Evolutionary conservation across 2,113 vertebrate genomes (phyloP), one percentile per base, ranked within the genome.

Genomic region (Ailurus styani): DNA sequence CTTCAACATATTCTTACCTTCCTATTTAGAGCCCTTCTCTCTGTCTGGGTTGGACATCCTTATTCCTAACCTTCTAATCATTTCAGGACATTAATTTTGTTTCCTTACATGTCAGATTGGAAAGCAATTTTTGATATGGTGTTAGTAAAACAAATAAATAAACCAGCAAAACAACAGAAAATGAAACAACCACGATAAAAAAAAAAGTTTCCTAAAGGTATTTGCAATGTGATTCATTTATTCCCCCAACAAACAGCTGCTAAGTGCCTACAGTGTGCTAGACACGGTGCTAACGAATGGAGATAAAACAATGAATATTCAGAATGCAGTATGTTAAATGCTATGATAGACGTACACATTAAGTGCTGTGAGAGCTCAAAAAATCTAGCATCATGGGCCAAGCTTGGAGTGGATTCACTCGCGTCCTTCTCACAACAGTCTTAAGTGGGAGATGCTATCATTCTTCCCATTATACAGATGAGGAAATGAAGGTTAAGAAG

Each of bases 61-160:
- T 75, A 11, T 40, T 70, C 45, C 3, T 9, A 75, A 37, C 37
- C 50, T 60, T 34, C 62, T 79, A 29, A 84, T 29, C n/a, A 40
- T 78, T 90, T 70, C 42, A 70, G 40, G 42, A 13, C 88, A 75
- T n/a, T 91, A 62, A 87, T 52, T 73, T 87, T 78, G 68, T 62
- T 85, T 78, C 50, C 7, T 84, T 55, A 42, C 18, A 31, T 75
- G n/a, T 79, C 52, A 15, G 37, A 17, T 29, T 86, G 77, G 81
- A 87, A 95, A 96, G n/a, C 37, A 68, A 78, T 78, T 50, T 11
- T 70, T 87, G n/a, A 66, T 20, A 86, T 42, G 40, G 2, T 81
- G 31, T 64, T 79, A 57, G 20, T 70, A 77, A 96, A 93, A 83
- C 34, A 64, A 82, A 55, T 14, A 94, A 91, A 70, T 11, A 37